Evolutionary conservation across 2,797 vertebrate genomes (phyloP).

Genomic region (Silurus aristotelis): DNA sequence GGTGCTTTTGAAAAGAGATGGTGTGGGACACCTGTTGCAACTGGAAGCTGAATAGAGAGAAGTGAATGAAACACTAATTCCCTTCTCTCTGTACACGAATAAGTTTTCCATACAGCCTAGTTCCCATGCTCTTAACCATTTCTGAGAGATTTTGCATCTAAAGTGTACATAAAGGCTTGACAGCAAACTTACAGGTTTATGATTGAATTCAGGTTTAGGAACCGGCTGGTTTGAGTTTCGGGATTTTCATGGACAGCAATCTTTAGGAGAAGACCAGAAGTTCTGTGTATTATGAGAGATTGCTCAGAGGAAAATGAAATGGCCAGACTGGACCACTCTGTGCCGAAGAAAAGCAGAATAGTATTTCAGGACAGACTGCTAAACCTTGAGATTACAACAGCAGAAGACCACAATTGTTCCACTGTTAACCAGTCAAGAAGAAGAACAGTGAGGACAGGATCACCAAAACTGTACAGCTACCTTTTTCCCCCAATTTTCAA

Average conservation of each 20-base stretch:
- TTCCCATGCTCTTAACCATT: slow-evolving; percentile 28
- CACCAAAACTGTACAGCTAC: neutral
- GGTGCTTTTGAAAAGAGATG: slow-evolving; percentile 60
- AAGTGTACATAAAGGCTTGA: slow-evolving; percentile 11
- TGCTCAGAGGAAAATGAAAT: neutral
- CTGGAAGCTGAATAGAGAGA: slow-evolving; percentile 60
- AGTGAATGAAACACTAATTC: slow-evolving; percentile 55
- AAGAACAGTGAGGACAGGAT: neutral
- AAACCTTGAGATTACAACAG: neutral
- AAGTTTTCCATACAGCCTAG: slow-evolving; percentile 25
- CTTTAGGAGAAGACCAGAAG: neutral
- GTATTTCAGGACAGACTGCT: neutral
- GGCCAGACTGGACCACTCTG: neutral
- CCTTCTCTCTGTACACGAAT: slow-evolving; percentile 34
- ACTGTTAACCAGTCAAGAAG: neutral
- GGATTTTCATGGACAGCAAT: neutral
- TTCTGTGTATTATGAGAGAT: neutral
- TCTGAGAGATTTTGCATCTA: slow-evolving; percentile 30
- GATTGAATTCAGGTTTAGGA: slow-evolving; percentile 8
- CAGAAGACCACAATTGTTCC: neutral
- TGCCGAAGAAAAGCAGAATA: neutral
- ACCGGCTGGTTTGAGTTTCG: neutral
- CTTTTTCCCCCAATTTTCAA: neutral
- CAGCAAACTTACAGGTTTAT: slow-evolving; percentile 27
- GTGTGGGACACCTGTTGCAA: slow-evolving; percentile 68